phyloP scores from a whole-genome alignment of 2,888 invertebrate genomes.

The Drosophila aldrichi region DNA sequence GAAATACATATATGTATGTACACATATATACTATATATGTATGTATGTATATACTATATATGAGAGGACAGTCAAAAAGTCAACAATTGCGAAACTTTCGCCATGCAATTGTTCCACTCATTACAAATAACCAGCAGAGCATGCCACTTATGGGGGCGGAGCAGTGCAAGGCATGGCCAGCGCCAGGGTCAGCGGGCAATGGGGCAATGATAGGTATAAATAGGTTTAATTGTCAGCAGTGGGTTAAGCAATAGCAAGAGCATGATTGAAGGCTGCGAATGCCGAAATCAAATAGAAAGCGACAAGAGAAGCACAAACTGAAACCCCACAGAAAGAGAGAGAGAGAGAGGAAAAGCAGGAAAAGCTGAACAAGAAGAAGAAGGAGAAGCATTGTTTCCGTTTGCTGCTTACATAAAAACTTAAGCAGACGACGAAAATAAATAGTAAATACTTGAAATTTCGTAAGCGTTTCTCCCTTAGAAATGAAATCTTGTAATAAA shows the following conservation, averaged over 20 bases:
- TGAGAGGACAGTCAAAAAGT: slow-evolving; percentile 21
- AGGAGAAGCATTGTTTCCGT: not conserved
- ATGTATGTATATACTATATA: not conserved
- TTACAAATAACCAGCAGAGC: slow-evolving; percentile 17
- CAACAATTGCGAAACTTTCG: slow-evolving; percentile 33
- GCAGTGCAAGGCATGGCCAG: slow-evolving; percentile 3
- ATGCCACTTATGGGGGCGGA: not conserved
- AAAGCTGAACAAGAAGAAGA: not conserved
- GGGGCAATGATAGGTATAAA: slow-evolving; percentile 40
- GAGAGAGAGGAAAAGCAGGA: not conserved
- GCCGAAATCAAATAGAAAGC: slow-evolving; percentile 5
- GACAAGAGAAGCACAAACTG: slow-evolving; percentile 11
- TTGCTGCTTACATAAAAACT: not conserved
- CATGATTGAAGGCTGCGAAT: slow-evolving; percentile 11
- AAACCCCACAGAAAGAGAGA: too few relatives aligned
- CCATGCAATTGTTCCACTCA: slow-evolving; percentile 33
- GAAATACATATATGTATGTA: not conserved
- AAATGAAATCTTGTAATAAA: not conserved
- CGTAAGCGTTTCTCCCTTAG: too few relatives aligned
- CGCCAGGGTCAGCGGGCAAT: slow-evolving; percentile 11
- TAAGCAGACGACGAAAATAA: not conserved
- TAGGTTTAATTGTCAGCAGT: slow-evolving; percentile 59
- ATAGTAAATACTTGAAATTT: not conserved
- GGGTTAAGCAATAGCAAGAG: slow-evolving; percentile 17
- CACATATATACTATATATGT: too few relatives aligned